A percentile compares a stretch with the other conserved stretches of the same genome.
Conservation (phyloP, 2,888 invertebrate species). For the Lasius fuliginosus region DNA sequence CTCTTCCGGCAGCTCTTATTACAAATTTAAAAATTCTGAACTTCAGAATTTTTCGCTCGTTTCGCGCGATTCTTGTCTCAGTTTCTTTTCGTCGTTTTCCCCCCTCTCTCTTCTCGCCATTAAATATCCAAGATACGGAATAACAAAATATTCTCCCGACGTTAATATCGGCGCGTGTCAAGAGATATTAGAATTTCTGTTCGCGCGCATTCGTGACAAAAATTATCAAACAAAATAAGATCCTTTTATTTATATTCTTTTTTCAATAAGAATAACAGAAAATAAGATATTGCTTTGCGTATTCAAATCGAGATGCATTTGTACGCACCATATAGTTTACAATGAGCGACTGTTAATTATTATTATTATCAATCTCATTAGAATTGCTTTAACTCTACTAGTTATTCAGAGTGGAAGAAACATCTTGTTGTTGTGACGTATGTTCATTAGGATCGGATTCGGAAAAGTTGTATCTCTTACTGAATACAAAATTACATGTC, state of each 20-base stretch:
- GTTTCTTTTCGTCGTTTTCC: slow-evolving; percentile 30
- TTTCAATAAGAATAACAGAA: slow-evolving; percentile 24
- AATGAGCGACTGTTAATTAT: slow-evolving; percentile 24
- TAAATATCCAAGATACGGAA: slow-evolving; percentile 30
- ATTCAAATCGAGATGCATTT: slow-evolving; percentile 16
- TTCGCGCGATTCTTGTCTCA: slow-evolving; percentile 21
- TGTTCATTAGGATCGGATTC: neutral
- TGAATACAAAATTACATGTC: neutral
- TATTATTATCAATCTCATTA: neutral
- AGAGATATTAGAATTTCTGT: slow-evolving; percentile 41
- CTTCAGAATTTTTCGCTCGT: slow-evolving; percentile 49
- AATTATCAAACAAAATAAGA: slow-evolving; percentile 32
- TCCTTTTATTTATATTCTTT: neutral
- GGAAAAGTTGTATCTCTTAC: neutral
- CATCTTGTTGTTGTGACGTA: slow-evolving; percentile 5
- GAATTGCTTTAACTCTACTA: slow-evolving; percentile 11
- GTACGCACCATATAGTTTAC: neutral
- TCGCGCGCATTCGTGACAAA: slow-evolving; percentile 14
- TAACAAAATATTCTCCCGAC: slow-evolving; percentile 45
- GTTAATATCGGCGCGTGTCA: slow-evolving; percentile 38
- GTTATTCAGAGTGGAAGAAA: slow-evolving; percentile 35
- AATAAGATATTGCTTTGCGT: slow-evolving; percentile 46
- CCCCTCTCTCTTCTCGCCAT: neutral
- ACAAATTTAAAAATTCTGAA: slow-evolving; percentile 26
- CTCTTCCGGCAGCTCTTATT: slow-evolving; percentile 58